A percentile compares a stretch with the other conserved stretches of the same genome.
These are phyloP conservation scores for Oreochromis niloticus DNA, from an alignment of 2,113 vertebrate species.

Conservation along the genomic window DNA sequence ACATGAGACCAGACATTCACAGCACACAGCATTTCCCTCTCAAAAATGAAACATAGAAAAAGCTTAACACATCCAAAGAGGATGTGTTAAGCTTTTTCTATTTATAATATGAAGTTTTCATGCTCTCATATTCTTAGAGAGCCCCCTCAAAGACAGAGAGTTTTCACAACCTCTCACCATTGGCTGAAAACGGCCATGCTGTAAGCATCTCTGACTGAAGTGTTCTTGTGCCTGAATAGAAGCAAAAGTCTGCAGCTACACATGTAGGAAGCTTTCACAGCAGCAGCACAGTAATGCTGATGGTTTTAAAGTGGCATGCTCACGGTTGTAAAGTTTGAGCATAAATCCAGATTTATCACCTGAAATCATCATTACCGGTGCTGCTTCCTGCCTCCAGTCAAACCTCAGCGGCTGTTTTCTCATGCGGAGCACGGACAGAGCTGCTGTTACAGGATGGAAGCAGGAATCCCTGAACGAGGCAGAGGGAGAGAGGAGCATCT, in stretches of 20 bases:
- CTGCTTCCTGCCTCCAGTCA: not conserved
- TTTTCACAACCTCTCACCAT: not conserved
- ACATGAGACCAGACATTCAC: not conserved
- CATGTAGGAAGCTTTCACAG: not conserved
- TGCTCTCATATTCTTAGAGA: not conserved
- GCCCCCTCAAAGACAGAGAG: not conserved
- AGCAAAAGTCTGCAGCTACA: not conserved
- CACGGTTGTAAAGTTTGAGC: not conserved
- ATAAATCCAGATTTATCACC: not conserved
- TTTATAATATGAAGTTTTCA: not conserved
- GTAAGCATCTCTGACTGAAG: not conserved
- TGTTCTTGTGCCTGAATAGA: not conserved
- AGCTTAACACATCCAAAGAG: not conserved
- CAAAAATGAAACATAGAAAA: not conserved
- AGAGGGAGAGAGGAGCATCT: conserved; percentile 1
- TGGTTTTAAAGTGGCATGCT: not conserved
- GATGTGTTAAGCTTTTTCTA: not conserved
- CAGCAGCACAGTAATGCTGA: not conserved
- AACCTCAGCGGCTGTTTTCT: not conserved
- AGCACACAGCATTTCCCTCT: not conserved
- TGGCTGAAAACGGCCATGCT: not conserved
- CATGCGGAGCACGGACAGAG: conserved; percentile 16
- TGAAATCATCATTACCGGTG: not conserved
- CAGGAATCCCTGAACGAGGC: not conserved
- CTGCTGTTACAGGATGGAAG: not conserved